A percentile compares a stretch with the other conserved stretches of the same genome.
phyloP scores from a whole-genome alignment of 2,797 vertebrate species.

The Ctenochaetus hawaiiensis region DNA sequence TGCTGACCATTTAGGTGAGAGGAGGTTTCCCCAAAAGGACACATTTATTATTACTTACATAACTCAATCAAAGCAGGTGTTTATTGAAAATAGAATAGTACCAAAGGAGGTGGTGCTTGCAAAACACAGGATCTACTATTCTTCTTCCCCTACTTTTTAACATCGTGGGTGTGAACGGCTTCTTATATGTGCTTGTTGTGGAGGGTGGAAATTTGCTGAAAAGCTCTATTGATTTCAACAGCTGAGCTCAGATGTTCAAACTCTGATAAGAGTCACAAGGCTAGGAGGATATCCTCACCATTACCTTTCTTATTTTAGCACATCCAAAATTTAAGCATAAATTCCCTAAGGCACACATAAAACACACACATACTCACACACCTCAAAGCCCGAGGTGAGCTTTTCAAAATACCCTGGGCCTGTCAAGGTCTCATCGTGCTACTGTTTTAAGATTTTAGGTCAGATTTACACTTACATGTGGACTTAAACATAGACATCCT shows the following conservation, averaged over 20 bases:
- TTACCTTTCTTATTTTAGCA: slow-evolving; percentile 39
- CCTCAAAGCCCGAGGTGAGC: not conserved
- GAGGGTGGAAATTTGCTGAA: slow-evolving; percentile 30
- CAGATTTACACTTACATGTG: not conserved
- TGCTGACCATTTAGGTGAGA: slow-evolving; percentile 7
- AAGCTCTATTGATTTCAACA: slow-evolving; percentile 60
- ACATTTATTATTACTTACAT: slow-evolving; percentile 31
- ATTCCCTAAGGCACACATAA: not conserved
- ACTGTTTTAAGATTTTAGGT: slow-evolving; percentile 2
- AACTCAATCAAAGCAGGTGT: slow-evolving; percentile 32
- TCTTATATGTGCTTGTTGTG: slow-evolving; percentile 37
- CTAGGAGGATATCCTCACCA: slow-evolving; percentile 36
- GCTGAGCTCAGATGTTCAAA: slow-evolving; percentile 55
- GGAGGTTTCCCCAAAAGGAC: not conserved
- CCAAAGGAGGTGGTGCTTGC: slow-evolving; percentile 6
- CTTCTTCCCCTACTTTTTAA: slow-evolving; percentile 22
- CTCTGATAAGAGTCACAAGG: slow-evolving; percentile 72
- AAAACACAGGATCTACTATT: slow-evolving; percentile 35
- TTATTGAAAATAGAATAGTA: slow-evolving; percentile 22
- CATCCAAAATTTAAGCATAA: slow-evolving; percentile 36
- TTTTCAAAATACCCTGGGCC: slow-evolving; percentile 12
- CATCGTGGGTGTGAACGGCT: slow-evolving; percentile 39
- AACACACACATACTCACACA: no score
- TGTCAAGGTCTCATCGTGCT: not conserved
- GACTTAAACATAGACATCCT: not conserved